Conservation (phyloP, 2,797 vertebrate species). For the Aselliscus stoliczkanus region DNA sequence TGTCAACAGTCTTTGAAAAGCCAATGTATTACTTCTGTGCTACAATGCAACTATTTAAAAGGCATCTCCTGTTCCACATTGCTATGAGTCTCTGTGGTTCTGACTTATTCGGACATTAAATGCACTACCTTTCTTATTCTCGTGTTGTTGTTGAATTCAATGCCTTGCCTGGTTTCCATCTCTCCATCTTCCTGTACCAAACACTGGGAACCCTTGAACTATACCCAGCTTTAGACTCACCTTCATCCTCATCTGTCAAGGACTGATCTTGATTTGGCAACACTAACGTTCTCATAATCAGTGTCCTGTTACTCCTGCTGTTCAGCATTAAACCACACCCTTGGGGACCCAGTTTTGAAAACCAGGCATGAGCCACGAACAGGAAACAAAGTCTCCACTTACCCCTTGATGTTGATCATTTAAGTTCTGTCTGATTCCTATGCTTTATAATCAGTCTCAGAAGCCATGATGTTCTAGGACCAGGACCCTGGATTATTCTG, state of each 20-base stretch:
- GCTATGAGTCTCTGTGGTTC: background rate
- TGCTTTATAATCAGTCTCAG: background rate
- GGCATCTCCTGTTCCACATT: background rate
- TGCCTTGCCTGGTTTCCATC: background rate
- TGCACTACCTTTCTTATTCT: background rate
- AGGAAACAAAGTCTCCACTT: background rate
- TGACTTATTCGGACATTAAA: background rate
- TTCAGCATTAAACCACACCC: background rate
- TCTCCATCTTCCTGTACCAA: background rate
- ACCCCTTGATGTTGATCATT: background rate
- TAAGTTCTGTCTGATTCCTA: background rate
- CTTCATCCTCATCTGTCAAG: background rate
- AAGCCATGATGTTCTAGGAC: background rate
- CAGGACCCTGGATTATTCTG: background rate
- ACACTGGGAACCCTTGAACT: background rate
- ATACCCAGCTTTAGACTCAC: background rate
- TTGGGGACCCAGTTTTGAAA: background rate
- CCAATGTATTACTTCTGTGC: conserved; percentile 49
- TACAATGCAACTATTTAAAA: conserved; percentile 49
- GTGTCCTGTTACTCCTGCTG: background rate
- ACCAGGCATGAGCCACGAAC: background rate
- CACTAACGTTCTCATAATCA: background rate
- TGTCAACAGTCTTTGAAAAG: conserved; percentile 51
- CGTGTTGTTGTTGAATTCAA: background rate
- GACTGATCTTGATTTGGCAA: background rate